Base-by-base conservation (phyloP, 2,888 invertebrate genomes). In the Toxonevra muliebris region DNA sequence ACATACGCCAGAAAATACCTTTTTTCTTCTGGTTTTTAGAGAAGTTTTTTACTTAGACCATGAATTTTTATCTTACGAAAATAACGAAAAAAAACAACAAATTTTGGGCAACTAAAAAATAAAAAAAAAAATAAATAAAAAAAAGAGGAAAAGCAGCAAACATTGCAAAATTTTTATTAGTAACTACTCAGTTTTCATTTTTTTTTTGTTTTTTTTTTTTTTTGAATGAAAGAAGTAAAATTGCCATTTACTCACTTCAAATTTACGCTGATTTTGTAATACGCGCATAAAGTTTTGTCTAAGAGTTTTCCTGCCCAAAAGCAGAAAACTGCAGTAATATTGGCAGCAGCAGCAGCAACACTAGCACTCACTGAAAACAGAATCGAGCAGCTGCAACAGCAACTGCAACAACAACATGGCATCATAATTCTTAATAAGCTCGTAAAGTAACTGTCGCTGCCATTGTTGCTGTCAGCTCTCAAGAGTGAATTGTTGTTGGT, bases 341-440 rank as follows among this genome's bases (percentile, higher is more conserved):
- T 30, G 30, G 30, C 30, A 30, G 30, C 30, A 30, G 30, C 30
- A 30, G 30, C 7, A 30, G 3, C 30, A 30, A 30, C 30, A 30
- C 3, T 30, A 30, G 3, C 30, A 30, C 30, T 30, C 30, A 30
- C 30, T 7, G 30, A 30, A 2, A 30, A 7, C 30, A 30, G 30
- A 2, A 30, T 4, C 30, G 30, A 30, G 30, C 30, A 2, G 30
- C 30, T 30, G 30, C 30, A 30, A 30, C 30, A 30, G 30, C 30
- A 2, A 7, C 30, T 30, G 30, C 30, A 30, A 30, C 30, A 30
- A 30, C 30, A 30, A 30, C 30, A 30, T 30, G 30, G 30, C 30
- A 30, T 9, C 58, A 60, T 68, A 60, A 68, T 40, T 65, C 65
- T 42, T 68, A 68, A 68, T 68, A 65, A 65, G 61, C 61, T 58